A percentile compares a stretch with the other conserved stretches of the same genome.
Evolutionary conservation across 2,888 invertebrate species (phyloP).

Genomic region (Bimastos eiseni): DNA sequence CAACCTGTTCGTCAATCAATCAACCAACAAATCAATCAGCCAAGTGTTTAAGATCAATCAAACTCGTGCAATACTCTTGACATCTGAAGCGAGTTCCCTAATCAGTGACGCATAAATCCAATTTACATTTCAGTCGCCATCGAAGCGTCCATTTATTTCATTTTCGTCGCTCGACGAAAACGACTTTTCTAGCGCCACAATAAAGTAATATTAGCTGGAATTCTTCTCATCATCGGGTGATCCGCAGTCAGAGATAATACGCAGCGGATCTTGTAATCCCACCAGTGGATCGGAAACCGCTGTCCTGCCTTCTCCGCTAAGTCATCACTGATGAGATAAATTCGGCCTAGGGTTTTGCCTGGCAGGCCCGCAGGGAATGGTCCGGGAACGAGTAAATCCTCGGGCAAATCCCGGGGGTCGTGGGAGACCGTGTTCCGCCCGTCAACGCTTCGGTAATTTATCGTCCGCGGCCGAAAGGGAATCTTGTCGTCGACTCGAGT

Average conservation of each 20-base stretch:
- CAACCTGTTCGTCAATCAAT: not conserved
- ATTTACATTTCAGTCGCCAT: not conserved
- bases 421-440: not conserved
- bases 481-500: not conserved
- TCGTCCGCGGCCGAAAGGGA: not conserved
- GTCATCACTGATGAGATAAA: not conserved
- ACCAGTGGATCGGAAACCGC: not conserved
- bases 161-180: not conserved
- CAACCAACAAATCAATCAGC: not conserved
- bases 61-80: not conserved
- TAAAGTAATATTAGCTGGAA: not conserved
- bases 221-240: not conserved
- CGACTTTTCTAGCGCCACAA: not conserved
- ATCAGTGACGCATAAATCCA: not conserved
- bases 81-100: not conserved
- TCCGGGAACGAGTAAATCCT: not conserved
- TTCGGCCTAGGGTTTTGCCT: not conserved
- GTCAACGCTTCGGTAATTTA: constrained; percentile 13
- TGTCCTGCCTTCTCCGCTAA: not conserved
- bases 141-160: not conserved
- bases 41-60: not conserved
- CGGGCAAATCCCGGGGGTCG: not conserved
- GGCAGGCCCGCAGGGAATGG: not conserved
- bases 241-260: not conserved
- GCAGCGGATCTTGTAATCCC: not conserved